Percentiles rank a stretch among this genome's conserved stretches.
Conservation (phyloP, 2,797 vertebrate genomes). For the Notolabrus celidotus region DNA sequence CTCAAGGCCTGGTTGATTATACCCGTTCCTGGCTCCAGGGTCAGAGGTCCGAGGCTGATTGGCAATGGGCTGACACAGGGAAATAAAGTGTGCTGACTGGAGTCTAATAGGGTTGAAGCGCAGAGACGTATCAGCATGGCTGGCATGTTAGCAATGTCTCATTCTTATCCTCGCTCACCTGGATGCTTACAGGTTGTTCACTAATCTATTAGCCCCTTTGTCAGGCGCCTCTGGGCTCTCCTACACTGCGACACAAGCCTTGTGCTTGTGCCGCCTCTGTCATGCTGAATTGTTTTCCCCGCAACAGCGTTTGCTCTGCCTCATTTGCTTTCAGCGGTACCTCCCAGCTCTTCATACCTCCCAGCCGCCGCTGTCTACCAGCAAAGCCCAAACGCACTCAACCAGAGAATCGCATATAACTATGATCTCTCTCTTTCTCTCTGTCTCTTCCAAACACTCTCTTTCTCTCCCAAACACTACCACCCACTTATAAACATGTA, state of each 20-base stretch:
- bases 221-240: constrained; percentile 52
- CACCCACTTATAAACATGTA: constrained; percentile 39
- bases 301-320: constrained; percentile 40
- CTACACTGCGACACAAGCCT: constrained; percentile 38
- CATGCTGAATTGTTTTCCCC: constrained; percentile 57
- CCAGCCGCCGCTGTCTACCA: constrained; percentile 42
- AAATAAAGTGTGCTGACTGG: constrained; percentile 72
- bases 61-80: constrained; percentile 73
- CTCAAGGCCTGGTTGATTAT: constrained; percentile 64
- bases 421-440: constrained; percentile 37
- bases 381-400: constrained; percentile 45
- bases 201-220: constrained; percentile 65
- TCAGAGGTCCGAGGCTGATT: constrained; percentile 76
- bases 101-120: constrained; percentile 69
- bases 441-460: background rate
- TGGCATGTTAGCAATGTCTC: constrained; percentile 51
- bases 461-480: constrained; percentile 33
- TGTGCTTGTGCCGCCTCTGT: constrained; percentile 35
- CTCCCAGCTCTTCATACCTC: constrained; percentile 55
- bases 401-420: constrained; percentile 55
- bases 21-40: constrained; percentile 56
- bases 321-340: constrained; percentile 59
- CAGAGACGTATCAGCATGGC: constrained; percentile 41
- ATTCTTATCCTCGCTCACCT: constrained; percentile 17
- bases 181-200: constrained; percentile 60